Percentiles rank a stretch among this genome's conserved stretches.
Evolutionary conservation across 2,113 vertebrate species (phyloP).

Genomic region (Lepisosteus osseus): DNA sequence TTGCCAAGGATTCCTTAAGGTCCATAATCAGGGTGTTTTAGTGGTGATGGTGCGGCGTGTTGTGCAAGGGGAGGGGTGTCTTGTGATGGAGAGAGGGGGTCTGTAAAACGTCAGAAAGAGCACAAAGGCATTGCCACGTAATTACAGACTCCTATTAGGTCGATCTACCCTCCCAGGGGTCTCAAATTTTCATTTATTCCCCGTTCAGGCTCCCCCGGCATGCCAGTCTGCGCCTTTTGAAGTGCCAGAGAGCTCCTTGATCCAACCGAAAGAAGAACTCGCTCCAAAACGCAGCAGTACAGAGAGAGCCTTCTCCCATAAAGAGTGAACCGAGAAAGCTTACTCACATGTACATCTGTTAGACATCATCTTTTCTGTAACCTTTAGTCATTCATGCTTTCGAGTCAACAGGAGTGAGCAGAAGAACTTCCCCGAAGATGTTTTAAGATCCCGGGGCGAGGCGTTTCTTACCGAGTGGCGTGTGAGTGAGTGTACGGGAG

Average conservation of each 20-base stretch:
- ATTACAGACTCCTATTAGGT: conserved; percentile 75
- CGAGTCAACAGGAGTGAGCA: conserved; percentile 56
- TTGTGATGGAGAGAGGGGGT: conserved; percentile 52
- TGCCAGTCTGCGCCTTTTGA: conserved; percentile 71
- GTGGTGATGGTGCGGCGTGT: conserved; percentile 33
- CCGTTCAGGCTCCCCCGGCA: conserved; percentile 54
- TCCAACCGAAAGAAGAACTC: conserved; percentile 44
- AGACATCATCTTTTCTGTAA: conserved; percentile 69
- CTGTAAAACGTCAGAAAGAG: conserved; percentile 76
- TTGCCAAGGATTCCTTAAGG: conserved; percentile 40
- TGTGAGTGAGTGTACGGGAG: not conserved
- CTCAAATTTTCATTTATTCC: conserved; percentile 62
- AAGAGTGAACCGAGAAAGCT: conserved; percentile 39
- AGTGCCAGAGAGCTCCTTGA: conserved; percentile 64
- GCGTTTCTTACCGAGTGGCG: conserved; percentile 8
- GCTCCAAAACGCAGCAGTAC: conserved; percentile 44
- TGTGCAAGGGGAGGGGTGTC: conserved; percentile 47
- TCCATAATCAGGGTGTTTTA: conserved; percentile 52
- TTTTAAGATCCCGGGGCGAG: conserved; percentile 50
- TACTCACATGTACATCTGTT: conserved; percentile 72
- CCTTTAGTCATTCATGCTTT: conserved; percentile 59
- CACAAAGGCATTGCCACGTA: conserved; percentile 79
- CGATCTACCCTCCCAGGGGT: conserved; percentile 66
- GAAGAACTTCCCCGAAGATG: conserved; percentile 52
- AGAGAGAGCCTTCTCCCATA: conserved; percentile 54